Base-by-base conservation (phyloP, 2,888 invertebrate genomes). In the Microplitis deprimator region DNA sequence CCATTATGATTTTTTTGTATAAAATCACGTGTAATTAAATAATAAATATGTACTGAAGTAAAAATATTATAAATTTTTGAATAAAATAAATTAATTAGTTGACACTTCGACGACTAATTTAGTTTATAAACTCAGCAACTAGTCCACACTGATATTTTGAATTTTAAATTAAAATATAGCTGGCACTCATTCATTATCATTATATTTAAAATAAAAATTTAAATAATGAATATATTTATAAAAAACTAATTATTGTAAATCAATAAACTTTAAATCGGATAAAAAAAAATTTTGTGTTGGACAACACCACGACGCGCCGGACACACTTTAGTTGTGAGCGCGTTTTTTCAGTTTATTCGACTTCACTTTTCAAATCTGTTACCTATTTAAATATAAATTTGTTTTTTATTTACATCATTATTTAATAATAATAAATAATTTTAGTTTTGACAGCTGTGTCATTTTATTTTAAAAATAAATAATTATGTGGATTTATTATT, bases 241-340 rank as follows among this genome's bases (percentile, higher is more conserved):
- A 50, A 29, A 50, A 13, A 50, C n/a, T 13, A 50, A 50, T 13
- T 8, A 41, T 70, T 7, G 5, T n/a, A 20, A 60, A 39, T 60
- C 4, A 39, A 17, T 50, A 13, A 13, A 69, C 50, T 41, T 65
- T 10, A 65, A 39, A 71, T 29, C 5, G 29, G 38, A 68, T 16
- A 41, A 68, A 75, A 76, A 72, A 62, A 29, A 13, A 17, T 60
- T 73, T 73, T 62, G 13, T n/a, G 10, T 39, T 62, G 10, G 16
- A 67, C 74, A 72, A 62, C 68, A 65, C 72, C 50, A 62, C 39
- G 76, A 78, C 76, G 79, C 79, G 78, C 78, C 77, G 74, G 74
- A 59, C 68, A 73, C 73, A 61, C 41, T 64, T 75, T 16, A 40
- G 75, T 50, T 72, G 61, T 76, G 72, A 64, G 68, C 71, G 69